Base-by-base conservation (phyloP, 2,888 invertebrate species). In the Dasysyrphus albostriatus region DNA sequence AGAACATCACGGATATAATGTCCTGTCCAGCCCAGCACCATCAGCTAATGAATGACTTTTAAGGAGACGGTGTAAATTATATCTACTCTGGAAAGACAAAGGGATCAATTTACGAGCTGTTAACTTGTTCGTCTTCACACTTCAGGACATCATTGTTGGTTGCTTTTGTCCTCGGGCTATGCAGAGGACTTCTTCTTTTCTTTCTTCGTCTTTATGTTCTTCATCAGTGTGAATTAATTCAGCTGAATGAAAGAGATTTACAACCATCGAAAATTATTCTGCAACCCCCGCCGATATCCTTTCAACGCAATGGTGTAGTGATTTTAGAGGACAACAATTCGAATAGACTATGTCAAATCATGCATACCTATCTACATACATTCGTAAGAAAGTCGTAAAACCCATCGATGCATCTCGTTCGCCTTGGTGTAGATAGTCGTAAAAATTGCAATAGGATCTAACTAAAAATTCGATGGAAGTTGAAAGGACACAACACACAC, bases 181-280 rank as follows among this genome's bases (percentile, higher is more conserved):
- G 9, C 9, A 19, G 44, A 42, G 14, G 29, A 63, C 29, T 51
- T 78, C 58, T 73, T 32, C 56, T 54, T 34, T 19, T 34, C 9
- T 8, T 63, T 24, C 12, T 16, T 69, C 42, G n/a, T 47, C 32
- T 59, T 80, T 80, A 63, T 76, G 49, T 67, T 37, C 73, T 65
- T 67, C 67, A 44, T 84, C 72, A 67, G 81, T 77, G 76, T 81
- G 82, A 82, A 82, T 87, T 83, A 83, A 87, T 83, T 83, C 49
- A 16, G 77, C 54, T 75, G 29, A 69, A 75, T 19, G 65, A 72
- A 24, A 24, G 24, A 79, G 72, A 87, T 87, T 87, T 87, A 87
- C 83, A 83, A 79, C 75, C 82, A 69, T 81, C 73, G 61, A 85
- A 78, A 85, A 82, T 81, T 81, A 82, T 81, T 81, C 56, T 24